Base-by-base conservation (phyloP, 1,140 invertebrate genomes). In the Zaprionus capensis region DNA sequence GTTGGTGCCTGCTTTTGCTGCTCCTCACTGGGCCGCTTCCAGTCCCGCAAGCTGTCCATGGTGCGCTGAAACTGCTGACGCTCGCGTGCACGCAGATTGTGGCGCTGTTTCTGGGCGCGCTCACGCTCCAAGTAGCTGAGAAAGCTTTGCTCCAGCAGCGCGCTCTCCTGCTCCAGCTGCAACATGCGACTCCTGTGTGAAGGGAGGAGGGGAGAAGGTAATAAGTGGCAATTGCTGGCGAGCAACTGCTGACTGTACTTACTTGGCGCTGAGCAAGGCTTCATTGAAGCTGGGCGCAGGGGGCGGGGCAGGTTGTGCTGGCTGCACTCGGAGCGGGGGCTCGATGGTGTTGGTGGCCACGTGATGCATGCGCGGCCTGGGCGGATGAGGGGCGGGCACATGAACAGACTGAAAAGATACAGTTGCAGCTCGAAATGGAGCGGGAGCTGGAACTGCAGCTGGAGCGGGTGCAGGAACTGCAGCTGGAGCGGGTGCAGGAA, bases 141-240 rank as follows among this genome's bases (percentile, higher is more conserved):
- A 24, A 92, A 92, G 17, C 80, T 91, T 28, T 82, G 61, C 70
- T 92, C 92, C 2, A 92, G 68, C 56, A 86, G 59, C 57, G 91
- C 79, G 28, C 91, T 92, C 65, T 93, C 92, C 59, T 83, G 70
- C 53, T 93, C 92, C 36, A 92, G 62, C 65, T 92, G 78, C 65
- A 78, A 62, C 69, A 92, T 81, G 9, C 92, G 91, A n/a, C 72
- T 67, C 44, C 92, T 92, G 22, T 12, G 26, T 38, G 5, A 14
- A 0, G 58, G 5, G 36, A 17, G 9, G n/a, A 20, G 17, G 7
- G 7, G 5, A 22, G 9, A 24, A 5, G 6, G 14, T 7, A 12
- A 28, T 70, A 53, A 46, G 5, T 24, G 20, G 2, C 7, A 11
- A 14, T 51, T 24, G n/a, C 17, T 36, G 44, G 41, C 5, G 4